Evolutionary conservation across 2,113 vertebrate species (phyloP).

Genomic region (Riparia riparia): DNA sequence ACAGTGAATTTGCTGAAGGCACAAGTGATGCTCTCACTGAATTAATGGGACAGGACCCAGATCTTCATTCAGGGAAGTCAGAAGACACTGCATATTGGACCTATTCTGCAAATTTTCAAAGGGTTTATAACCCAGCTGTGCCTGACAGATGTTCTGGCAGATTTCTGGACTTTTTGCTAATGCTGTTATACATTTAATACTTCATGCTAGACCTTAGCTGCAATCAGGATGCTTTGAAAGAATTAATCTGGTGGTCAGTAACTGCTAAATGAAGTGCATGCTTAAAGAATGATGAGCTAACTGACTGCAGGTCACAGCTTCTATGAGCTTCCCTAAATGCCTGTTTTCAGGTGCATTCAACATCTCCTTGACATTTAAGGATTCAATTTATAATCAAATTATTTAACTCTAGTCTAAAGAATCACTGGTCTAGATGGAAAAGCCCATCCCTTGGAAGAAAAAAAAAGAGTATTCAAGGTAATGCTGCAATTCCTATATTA

Average conservation of each 20-base stretch:
- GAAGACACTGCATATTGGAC: neutral
- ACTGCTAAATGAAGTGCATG: conserved; percentile 12
- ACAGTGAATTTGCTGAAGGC: neutral
- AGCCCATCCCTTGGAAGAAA: neutral
- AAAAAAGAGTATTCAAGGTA: neutral
- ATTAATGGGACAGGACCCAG: neutral
- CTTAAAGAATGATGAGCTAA: conserved; percentile 19
- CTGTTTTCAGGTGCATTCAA: conserved; percentile 64
- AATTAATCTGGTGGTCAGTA: neutral
- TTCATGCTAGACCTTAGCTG: neutral
- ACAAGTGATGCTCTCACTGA: accelerated
- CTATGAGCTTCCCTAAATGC: conserved; percentile 56
- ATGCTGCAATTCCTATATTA: neutral
- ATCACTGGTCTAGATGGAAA: conserved; percentile 20
- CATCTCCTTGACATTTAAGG: conserved; percentile 70
- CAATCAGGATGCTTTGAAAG: neutral
- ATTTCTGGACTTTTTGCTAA: neutral
- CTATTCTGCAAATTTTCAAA: neutral
- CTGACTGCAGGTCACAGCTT: conserved; percentile 14
- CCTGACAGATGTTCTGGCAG: neutral
- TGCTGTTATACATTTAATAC: neutral
- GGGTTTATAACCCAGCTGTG: neutral
- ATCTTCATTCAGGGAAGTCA: neutral
- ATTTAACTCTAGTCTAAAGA: conserved; percentile 65
- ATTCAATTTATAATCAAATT: conserved; percentile 69